A percentile compares a stretch with the other conserved stretches of the same genome.
Conservation (phyloP, 92 coral and sea anemone species). For the Bergia sp. region DNA sequence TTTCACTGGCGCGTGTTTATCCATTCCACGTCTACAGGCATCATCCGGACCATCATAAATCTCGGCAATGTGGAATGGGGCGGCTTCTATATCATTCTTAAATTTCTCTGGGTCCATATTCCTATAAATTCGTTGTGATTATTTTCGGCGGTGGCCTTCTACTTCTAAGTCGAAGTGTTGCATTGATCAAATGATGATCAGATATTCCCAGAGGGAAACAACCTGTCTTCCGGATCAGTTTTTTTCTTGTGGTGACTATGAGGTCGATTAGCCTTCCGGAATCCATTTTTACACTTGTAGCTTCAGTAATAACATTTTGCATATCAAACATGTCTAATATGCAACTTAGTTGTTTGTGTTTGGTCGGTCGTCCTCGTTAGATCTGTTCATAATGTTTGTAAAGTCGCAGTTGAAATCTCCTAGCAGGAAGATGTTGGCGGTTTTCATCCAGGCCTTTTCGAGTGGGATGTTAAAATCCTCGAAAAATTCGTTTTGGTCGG, state of each 20-base stretch:
- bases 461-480: constrained; percentile 37
- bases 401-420: constrained; percentile 57
- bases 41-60: background rate
- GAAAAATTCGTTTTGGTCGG: constrained; percentile 42
- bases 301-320: constrained; percentile 41
- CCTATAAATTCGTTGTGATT: background rate
- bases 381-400: constrained; percentile 7
- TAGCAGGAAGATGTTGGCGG: constrained; percentile 46
- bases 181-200: constrained; percentile 30
- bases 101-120: background rate
- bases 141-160: constrained; percentile 35
- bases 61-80: background rate
- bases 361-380: background rate
- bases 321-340: constrained; percentile 47
- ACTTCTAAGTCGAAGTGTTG: constrained; percentile 12
- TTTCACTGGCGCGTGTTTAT: too few relatives aligned
- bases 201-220: constrained; percentile 38
- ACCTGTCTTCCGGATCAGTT: constrained; percentile 38
- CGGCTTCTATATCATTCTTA: background rate
- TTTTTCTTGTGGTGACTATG: constrained; percentile 49
- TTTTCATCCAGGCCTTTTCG: constrained; percentile 54
- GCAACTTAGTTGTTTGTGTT: constrained; percentile 34
- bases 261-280: constrained; percentile 45
- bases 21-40: background rate
- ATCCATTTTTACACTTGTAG: constrained; percentile 45